phyloP scores from a whole-genome alignment of 2,113 vertebrate genomes.

The Python bivittatus region DNA sequence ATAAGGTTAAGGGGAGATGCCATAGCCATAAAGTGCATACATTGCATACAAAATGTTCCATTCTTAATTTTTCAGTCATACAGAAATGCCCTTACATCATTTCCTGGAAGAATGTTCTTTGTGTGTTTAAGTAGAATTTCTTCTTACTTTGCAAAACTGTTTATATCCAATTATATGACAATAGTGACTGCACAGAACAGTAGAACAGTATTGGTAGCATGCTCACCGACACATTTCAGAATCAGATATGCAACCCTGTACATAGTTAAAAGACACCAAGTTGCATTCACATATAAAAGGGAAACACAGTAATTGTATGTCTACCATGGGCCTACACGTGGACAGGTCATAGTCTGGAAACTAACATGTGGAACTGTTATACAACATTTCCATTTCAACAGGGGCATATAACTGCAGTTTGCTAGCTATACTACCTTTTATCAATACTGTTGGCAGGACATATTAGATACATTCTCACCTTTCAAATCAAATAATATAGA shows the following conservation, averaged over 20 bases:
- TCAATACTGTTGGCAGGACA: not conserved
- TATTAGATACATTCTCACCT: not conserved
- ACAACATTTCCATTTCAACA: not conserved
- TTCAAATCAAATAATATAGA: not conserved
- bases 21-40: too few species aligned
- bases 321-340: not conserved
- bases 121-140: not conserved
- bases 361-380: not conserved
- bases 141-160: not conserved
- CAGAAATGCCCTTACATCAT: not conserved
- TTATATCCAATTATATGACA: not conserved
- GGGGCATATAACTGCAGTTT: not conserved
- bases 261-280: not conserved
- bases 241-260: not conserved
- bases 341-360: not conserved
- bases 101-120: not conserved
- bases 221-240: not conserved
- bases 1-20: too few species aligned
- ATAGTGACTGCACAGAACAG: not conserved
- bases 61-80: not conserved
- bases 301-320: not conserved
- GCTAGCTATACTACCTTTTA: not conserved
- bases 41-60: too few species aligned
- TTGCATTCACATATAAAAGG: not conserved
- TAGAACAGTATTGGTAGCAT: not conserved